phyloP scores from a whole-genome alignment of 2,888 invertebrate genomes.

The Pimpla rufipes region DNA sequence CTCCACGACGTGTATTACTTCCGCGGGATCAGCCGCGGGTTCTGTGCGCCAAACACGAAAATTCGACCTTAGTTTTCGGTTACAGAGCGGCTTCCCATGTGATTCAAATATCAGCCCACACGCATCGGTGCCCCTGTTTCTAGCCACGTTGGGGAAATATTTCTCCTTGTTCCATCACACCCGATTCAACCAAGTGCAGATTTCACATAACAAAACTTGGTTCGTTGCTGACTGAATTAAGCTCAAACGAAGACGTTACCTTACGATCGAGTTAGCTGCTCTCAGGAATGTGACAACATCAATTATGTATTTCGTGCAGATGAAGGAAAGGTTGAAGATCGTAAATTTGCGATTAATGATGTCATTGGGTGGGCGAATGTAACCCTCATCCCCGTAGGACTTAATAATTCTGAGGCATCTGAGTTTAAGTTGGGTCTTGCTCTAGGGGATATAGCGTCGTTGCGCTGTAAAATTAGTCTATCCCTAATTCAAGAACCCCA shows the following conservation, averaged over 20 bases:
- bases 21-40: not conserved
- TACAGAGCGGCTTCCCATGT: not conserved
- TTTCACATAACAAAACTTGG: too few relatives aligned
- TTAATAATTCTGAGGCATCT: conserved; percentile 35
- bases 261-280: too few relatives aligned
- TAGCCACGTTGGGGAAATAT: too few relatives aligned
- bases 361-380: not conserved
- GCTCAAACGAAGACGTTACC: too few relatives aligned
- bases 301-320: not conserved
- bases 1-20: not conserved
- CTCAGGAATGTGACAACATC: too few relatives aligned
- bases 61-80: not conserved
- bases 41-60: not conserved
- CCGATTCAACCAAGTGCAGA: too few relatives aligned
- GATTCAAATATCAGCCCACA: not conserved
- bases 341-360: not conserved
- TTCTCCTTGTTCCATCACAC: too few relatives aligned
- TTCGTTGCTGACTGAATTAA: too few relatives aligned
- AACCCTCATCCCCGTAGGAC: not conserved
- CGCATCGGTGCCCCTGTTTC: not conserved
- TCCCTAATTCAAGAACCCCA: conserved; percentile 22
- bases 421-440: not conserved
- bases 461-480: conserved; percentile 23
- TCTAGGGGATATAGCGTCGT: conserved; percentile 21
- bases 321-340: too few relatives aligned